A percentile compares a stretch with the other conserved stretches of the same genome.
These are phyloP conservation scores for Chelonoidis abingdonii DNA, from an alignment of 2,113 vertebrate species.

Conservation along the genomic window DNA sequence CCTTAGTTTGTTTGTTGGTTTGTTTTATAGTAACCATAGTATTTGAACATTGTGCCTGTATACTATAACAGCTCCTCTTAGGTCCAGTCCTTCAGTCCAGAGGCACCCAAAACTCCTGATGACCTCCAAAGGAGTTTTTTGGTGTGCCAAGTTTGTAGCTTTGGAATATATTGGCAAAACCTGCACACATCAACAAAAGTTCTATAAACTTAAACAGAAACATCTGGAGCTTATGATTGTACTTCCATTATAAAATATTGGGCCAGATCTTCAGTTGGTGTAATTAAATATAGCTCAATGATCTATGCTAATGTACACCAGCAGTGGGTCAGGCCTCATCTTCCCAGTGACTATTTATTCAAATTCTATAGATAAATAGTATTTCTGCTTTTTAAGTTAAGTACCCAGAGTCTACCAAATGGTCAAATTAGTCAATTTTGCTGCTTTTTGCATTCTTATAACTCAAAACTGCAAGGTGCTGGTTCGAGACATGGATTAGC, in stretches of 20 bases:
- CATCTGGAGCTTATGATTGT: neutral
- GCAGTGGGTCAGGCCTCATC: accelerated
- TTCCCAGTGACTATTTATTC: neutral
- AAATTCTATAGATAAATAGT: neutral
- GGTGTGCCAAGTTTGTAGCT: neutral
- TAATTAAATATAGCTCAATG: neutral
- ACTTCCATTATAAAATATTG: neutral
- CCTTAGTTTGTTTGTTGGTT: neutral
- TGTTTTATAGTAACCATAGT: neutral
- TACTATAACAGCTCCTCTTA: neutral
- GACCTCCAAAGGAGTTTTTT: neutral
- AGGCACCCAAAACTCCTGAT: neutral
- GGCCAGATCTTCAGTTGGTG: neutral
- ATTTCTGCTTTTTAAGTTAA: neutral
- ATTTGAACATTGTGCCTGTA: neutral
- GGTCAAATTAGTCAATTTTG: neutral
- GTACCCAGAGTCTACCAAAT: neutral
- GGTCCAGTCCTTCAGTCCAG: neutral
- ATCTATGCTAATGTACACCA: accelerated
- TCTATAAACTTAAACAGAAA: neutral
- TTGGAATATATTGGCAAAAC: neutral
- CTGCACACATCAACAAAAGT: neutral
- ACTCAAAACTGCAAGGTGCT: neutral
- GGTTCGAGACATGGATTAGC: neutral
- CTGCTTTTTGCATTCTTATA: neutral